A percentile compares a stretch with the other conserved stretches of the same genome.
Evolutionary conservation across 2,888 invertebrate species (phyloP).

Genomic region (Shargacucullia verbasci): DNA sequence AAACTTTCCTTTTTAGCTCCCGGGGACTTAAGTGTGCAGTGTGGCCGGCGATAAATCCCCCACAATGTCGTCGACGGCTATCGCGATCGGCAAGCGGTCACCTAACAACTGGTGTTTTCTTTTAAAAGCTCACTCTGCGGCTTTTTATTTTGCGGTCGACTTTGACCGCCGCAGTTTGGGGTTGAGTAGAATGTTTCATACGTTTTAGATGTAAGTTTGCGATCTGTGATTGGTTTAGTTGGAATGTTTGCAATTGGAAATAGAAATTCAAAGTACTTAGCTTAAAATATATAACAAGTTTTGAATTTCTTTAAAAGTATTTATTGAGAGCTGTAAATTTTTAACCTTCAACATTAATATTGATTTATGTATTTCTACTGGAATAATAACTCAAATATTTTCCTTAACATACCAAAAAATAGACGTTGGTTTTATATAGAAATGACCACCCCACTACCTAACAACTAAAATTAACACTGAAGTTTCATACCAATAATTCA

Average conservation of each 20-base stretch:
- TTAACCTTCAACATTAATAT: too few species aligned
- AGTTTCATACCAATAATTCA: conserved; percentile 21
- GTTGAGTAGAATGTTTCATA: conserved; percentile 50
- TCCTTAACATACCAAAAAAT: too few species aligned
- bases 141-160: conserved; percentile 58
- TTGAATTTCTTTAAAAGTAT: too few species aligned
- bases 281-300: too few species aligned
- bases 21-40: conserved; percentile 59
- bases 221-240: conserved; percentile 34
- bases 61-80: conserved; percentile 57
- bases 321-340: too few species aligned
- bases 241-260: conserved; percentile 19
- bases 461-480: background rate
- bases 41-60: conserved; percentile 60
- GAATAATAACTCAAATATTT: too few species aligned
- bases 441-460: background rate
- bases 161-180: conserved; percentile 47
- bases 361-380: too few species aligned
- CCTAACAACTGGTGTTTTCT: conserved; percentile 61
- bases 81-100: conserved; percentile 61
- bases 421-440: background rate
- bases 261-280: background rate
- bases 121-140: conserved; percentile 54
- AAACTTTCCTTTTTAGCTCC: conserved; percentile 63
- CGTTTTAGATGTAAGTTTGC: conserved; percentile 45